Percentiles rank a stretch among this genome's conserved stretches.
Evolutionary conservation across 2,888 invertebrate species (phyloP).

Genomic region (Priocnemis perturbator): DNA sequence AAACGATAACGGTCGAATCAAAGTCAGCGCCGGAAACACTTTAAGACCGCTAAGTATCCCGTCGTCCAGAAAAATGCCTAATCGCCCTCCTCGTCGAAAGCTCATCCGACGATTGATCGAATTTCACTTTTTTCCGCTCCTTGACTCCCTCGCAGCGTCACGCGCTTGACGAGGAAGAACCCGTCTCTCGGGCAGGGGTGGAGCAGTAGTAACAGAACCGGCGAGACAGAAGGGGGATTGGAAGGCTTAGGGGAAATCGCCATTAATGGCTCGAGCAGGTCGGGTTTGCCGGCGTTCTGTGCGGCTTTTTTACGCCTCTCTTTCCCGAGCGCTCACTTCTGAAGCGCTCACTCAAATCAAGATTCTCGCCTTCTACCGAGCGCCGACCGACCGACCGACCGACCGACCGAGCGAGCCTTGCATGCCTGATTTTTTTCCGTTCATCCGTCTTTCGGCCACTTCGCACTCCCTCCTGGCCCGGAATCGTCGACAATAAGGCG

Average conservation of each 20-base stretch:
- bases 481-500: no score
- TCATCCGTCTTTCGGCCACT: slow-evolving; percentile 6
- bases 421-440: slow-evolving; percentile 1
- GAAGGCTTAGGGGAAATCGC: slow-evolving; percentile 64
- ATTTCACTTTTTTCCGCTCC: no score
- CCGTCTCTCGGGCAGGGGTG: background rate
- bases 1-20: no score
- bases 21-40: no score
- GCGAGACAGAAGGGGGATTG: slow-evolving; percentile 45
- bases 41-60: no score
- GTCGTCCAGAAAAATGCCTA: no score
- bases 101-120: slow-evolving; percentile 1
- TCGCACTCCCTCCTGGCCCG: slow-evolving; percentile 15
- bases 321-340: slow-evolving; percentile 54
- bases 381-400: slow-evolving; percentile 29
- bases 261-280: slow-evolving; percentile 64
- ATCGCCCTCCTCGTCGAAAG: slow-evolving; percentile 1
- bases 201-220: background rate
- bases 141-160: no score
- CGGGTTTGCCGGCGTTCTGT: slow-evolving; percentile 62
- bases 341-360: slow-evolving; percentile 66
- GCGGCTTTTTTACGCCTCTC: slow-evolving; percentile 58
- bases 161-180: background rate
- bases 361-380: slow-evolving; percentile 64
- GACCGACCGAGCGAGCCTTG: background rate